Evolutionary conservation across 2,113 vertebrate genomes (phyloP), one percentile per base, ranked within the genome.

Genomic region (Rhinichthys klamathensis): DNA sequence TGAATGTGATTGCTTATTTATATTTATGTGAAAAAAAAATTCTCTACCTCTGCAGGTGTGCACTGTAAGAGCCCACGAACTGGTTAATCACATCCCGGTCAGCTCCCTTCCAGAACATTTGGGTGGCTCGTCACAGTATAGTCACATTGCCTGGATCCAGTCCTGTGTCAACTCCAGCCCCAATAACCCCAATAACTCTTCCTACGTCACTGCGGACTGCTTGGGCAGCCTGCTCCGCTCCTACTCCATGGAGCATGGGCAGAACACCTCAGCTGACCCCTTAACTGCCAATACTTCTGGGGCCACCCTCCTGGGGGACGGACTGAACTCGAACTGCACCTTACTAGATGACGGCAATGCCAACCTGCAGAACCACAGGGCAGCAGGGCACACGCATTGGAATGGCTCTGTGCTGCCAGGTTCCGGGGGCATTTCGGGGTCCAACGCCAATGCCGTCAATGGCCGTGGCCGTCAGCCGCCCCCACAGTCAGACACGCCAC

Each of bases 131-230:
- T 95, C 93, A 70, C 92, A 94, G 90, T 95, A 94, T 63, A 95
- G 92, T 89, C 95, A 96, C 30, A 91, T 96, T 84, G 94, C 95
- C 30, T 96, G 95, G 95, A 95, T 96, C 88, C 95, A 96, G 89
- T 94, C 95, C 10, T 96, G 95, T 54, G 92, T 96, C 73, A 96
- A 96, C 75, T 80, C 90, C 11, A 87, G 87, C 41, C 92, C 92
- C 49, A 90, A 93, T 89, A 86, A 86, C 79, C 84, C 89, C 81
- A 90, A 88, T 75, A 93, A 80, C 51, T 79, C 82, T 3, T 23
- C 86, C 75, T 65, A 92, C 0, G 92, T 92, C 85, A 82, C 87
- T 1, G 92, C 93, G 1, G 95, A 96, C 90, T 96, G 95, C 49
- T 93, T 96, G 91, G 95, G 95, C 70, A 94, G 91, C 88, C 91